Evolutionary conservation across 2,888 invertebrate species (phyloP), one percentile per base, ranked within the genome.

Genomic region (Diplazon laetatorius): DNA sequence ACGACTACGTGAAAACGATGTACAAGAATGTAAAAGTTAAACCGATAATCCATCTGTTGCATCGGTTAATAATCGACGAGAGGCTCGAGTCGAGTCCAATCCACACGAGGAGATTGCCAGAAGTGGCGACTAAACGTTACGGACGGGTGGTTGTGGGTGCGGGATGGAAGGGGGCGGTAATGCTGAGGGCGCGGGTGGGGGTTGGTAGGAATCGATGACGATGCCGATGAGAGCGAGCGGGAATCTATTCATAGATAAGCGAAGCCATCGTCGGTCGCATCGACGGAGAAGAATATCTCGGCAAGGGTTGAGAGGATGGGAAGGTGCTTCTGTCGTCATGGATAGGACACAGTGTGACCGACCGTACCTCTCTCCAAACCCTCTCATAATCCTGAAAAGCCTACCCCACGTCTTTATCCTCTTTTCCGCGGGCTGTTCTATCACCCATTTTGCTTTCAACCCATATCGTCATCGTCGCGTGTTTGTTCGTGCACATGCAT

Each of bases 161-260:
- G n/a, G n/a, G n/a, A n/a, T n/a, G n/a, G n/a, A n/a, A n/a, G n/a
- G 39, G 9, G 9, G 9, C 35, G 22, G 25, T 52, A 25, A 52
- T 22, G n/a, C 12, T 10, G 52, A 25, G 5, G 14, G 12, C 2
- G 6, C n/a, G 52, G 39, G 9, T 5, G 9, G 16, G 50, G 14
- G 18, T 14, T 10, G n/a, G 46, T 8, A 14, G 2, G 35, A 50
- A 65, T 50, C 65, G 65, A 65, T 52, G 65, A 22, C 12, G 46
- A 42, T 39, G 59, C 46, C 30, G 62, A 18, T n/a, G 60, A 63
- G 65, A 25, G 30, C 20, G n/a, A n/a, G n/a, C 14, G 52, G 52
- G 52, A 63, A 71, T 62, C 71, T 71, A 71, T 71, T 63, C 71
- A 71, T 71, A 71, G 71, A 71, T 71, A 62, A 71, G 55, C 71